Evolutionary conservation across 2,113 vertebrate species (phyloP), one percentile per base, ranked within the genome.

Genomic region (Gymnarchus niloticus): DNA sequence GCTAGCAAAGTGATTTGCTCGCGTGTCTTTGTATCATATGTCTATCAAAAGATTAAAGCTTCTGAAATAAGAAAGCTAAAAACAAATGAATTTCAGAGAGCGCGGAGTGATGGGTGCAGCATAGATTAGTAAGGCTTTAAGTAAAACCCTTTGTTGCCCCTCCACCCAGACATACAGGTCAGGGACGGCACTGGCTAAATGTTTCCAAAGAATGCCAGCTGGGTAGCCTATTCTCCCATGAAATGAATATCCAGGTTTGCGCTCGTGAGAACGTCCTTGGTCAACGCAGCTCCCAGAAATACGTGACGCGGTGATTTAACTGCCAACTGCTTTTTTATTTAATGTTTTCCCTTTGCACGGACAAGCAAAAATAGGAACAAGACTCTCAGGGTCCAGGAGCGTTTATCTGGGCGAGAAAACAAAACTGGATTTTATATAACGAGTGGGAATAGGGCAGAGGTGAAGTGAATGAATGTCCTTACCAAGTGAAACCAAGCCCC

Each of bases 1-100:
- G 81, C 46, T 48, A 76, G 28, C 48, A 37, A 86, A 83, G 56
- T 4, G 51, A 83, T 86, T 83, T 82, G 57, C 59, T 69, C 59
- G 23, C 23, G 51, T 14, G 25, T 83, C 49, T 83, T 25, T 56
- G 54, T 81, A 17, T 3, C 41, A 44, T 17, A 19, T 19, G 65
- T 52, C 37, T 49, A 17, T 41, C 46, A 37, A 73, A 54, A 17
- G 51, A 54, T 56, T 86, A 69, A 85, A 46, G 73, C 28, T 57
- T 44, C 44, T 37, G 8, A 21, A 46, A 81, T 81, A 14, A 80
- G 48, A 41, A 21, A 48, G 76, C 76, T 80, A 49, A 49, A 80
- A 82, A 52, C 49, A 54, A n/a, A 54, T 56, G 12, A n/a, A 21
- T 52, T 56, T 82, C 44, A 81, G 44, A 81, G 49, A 51, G 12